These are phyloP conservation scores for Solenopsis invicta DNA, from an alignment of 1,140 invertebrate genomes.

Conservation along the genomic window DNA sequence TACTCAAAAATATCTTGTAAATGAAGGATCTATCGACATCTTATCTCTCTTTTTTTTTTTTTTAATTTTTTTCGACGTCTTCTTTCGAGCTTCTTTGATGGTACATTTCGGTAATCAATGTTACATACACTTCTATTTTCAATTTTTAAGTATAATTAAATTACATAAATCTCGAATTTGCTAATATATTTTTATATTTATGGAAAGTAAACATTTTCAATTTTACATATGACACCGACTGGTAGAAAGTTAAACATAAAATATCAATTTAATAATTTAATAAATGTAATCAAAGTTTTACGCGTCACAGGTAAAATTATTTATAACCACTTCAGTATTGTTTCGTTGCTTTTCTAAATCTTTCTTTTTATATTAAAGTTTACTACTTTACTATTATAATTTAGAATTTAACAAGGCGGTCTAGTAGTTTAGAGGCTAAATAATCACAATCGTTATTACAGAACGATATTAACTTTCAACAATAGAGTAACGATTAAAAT, in stretches of 20 bases:
- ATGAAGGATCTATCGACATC: no score
- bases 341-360: background rate
- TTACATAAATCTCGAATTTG: no score
- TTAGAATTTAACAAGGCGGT: background rate
- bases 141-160: no score
- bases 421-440: background rate
- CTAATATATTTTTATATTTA: no score
- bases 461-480: constrained; percentile 9
- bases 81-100: no score
- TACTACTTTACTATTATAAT: background rate
- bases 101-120: no score
- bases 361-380: background rate
- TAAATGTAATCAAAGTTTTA: background rate
- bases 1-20: no score
- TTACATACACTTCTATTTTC: no score
- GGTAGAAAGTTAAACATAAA: background rate
- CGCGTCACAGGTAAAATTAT: background rate
- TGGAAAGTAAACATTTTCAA: no score
- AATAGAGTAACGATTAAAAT: background rate
- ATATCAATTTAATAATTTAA: background rate
- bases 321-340: background rate
- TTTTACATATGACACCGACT: no score
- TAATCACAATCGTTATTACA: background rate
- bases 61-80: no score
- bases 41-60: no score